Base-by-base conservation (phyloP, 2,888 invertebrate genomes). In the Perdita meconis region DNA sequence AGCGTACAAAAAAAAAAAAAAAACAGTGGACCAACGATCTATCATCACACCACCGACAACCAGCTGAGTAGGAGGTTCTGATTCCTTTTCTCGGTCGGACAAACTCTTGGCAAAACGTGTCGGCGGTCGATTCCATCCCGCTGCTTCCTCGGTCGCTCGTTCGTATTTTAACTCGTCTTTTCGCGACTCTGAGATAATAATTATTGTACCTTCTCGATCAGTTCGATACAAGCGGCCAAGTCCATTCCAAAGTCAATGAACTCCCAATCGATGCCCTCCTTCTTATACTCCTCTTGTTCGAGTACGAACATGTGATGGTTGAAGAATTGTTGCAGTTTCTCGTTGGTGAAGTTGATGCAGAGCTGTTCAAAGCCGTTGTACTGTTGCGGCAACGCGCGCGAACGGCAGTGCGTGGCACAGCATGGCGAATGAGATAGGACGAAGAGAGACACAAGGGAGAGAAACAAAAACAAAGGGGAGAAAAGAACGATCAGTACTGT, bases 221-320 rank as follows among this genome's bases (percentile, higher is more conserved):
- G 95, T 93, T 98, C 98, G 94, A 98, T 98, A 95, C 98, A 98
- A 93, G 97, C 97, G 91, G 96, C 95, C 93, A 98, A 95, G 94
- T 98, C 98, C 96, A 98, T 97, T 93, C 98, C 98, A 93, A 98
- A 98, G 95, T 98, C 98, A 93, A 98, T 98, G 95, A 98, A 98
- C 88, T 95, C 95, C 98, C 98, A 98, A 92, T 97, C 95, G 94
- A 98, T 98, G 92, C 98, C 98, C 93, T 98, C 98, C 90, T 94
- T 95, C 93, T 97, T 97, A 95, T 98, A 98, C 93, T 98, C 98
- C 93, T 98, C 98, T 96, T 98, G 98, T 93, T 98, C 98, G 89
- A 98, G 95, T 90, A 98, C 97, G 94, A 98, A 98, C 98, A 98
- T 98, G 95, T 98, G 97, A 93, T 98, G 98, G 94, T 98, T 98